Percentiles rank a stretch among this genome's conserved stretches.
phyloP scores from a whole-genome alignment of 2,888 invertebrate genomes.

The Epinotia demarniana region DNA sequence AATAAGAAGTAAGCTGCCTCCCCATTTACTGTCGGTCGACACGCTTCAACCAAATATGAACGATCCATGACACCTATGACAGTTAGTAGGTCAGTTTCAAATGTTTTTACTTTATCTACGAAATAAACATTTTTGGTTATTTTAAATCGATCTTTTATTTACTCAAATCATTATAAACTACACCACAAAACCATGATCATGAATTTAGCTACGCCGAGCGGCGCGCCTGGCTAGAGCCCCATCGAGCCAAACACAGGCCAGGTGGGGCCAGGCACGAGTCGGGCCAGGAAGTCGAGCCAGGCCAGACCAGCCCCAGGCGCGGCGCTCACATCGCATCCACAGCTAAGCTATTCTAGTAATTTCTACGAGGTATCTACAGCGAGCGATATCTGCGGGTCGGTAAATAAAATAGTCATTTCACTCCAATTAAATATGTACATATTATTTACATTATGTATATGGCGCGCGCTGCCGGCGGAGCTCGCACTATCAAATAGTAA shows the following conservation, averaged over 20 bases:
- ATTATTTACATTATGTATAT: conserved; percentile 45
- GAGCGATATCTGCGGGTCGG: conserved; percentile 37
- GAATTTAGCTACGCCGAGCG: conserved; percentile 25
- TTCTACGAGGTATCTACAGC: conserved; percentile 41
- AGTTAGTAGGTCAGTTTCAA: conserved; percentile 19
- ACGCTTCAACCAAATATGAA: conserved; percentile 4
- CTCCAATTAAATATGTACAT: conserved; percentile 44
- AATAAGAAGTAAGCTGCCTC: neutral
- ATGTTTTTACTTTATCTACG: conserved; percentile 38
- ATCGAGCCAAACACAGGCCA: conserved; percentile 15
- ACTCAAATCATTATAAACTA: conserved; percentile 42
- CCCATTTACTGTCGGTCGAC: conserved; percentile 4
- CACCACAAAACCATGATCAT: conserved; percentile 45
- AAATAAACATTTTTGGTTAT: conserved; percentile 43
- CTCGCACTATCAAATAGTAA: conserved; percentile 44
- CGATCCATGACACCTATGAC: conserved; percentile 28
- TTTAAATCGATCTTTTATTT: conserved; percentile 45
- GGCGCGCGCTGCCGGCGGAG: conserved; percentile 34
- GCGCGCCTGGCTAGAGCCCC: conserved; percentile 11
- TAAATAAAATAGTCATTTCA: conserved; percentile 42
- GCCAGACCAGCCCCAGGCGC: conserved; percentile 1
- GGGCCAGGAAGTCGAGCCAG: neutral
- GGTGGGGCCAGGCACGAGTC: neutral
- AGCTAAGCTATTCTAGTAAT: conserved; percentile 39
- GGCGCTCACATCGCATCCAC: conserved; percentile 23